phyloP scores from a whole-genome alignment of 2,797 vertebrate genomes.

The Sylvilagus floridanus region DNA sequence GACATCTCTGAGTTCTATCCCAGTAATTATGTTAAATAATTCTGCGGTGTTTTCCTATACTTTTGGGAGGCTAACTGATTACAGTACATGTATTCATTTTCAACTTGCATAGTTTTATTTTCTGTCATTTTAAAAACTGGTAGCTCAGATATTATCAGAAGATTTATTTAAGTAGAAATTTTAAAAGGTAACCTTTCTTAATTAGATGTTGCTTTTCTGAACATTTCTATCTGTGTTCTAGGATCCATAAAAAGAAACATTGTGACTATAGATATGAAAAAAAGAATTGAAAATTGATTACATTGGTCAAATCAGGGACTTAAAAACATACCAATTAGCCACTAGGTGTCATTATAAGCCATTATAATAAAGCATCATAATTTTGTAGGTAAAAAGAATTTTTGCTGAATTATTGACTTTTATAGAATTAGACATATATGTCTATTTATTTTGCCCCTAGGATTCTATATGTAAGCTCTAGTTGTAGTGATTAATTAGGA shows the following conservation, averaged over 20 bases:
- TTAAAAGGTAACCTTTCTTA: not conserved
- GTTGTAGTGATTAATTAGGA: not conserved
- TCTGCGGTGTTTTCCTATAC: not conserved
- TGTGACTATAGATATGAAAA: not conserved
- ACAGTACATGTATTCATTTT: not conserved
- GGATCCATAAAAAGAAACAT: not conserved
- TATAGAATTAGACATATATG: not conserved
- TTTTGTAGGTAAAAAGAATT: not conserved
- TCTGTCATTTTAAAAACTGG: not conserved
- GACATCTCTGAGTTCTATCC: not conserved
- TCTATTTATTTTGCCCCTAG: not conserved
- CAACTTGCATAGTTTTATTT: not conserved
- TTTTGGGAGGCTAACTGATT: not conserved
- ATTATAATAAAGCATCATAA: not conserved
- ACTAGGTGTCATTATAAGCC: conserved; percentile 84
- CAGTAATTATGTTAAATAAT: not conserved
- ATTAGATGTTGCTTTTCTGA: not conserved
- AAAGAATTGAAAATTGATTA: not conserved
- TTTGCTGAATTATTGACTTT: not conserved
- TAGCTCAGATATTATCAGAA: not conserved
- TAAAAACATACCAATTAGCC: conserved; percentile 63
- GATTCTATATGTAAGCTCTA: not conserved
- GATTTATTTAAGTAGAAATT: conserved; percentile 7
- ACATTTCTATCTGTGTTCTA: not conserved
- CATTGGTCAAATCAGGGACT: not conserved